Percentiles rank a stretch among this genome's conserved stretches.
phyloP scores from a whole-genome alignment of 2,797 vertebrate genomes.

The Oreonectes daqikongensis region DNA sequence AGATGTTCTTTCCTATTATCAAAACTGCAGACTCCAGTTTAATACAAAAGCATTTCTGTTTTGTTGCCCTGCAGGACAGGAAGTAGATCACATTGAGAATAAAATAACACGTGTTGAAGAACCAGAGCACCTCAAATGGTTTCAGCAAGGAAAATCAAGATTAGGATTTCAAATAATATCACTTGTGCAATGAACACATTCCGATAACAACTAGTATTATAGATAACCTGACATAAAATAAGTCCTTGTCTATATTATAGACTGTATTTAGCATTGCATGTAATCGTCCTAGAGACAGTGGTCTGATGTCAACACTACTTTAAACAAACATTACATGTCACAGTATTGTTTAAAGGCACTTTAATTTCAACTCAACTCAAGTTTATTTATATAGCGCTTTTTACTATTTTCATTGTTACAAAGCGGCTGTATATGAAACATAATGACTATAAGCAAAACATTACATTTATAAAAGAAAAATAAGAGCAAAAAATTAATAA shows the following conservation, averaged over 20 bases:
- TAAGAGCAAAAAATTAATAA: no score
- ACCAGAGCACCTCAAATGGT: slow-evolving; percentile 17
- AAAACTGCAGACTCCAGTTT: slow-evolving; percentile 52
- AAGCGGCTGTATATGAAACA: no score
- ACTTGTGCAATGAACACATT: slow-evolving; percentile 16
- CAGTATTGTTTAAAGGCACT: not conserved
- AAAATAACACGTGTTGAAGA: slow-evolving; percentile 21
- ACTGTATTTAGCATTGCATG: not conserved
- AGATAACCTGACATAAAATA: slow-evolving; percentile 3
- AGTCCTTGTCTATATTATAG: not conserved
- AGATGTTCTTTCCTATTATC: slow-evolving; percentile 60
- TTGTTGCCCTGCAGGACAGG: slow-evolving; percentile 48
- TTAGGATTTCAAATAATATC: slow-evolving; percentile 7
- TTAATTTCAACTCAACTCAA: no score
- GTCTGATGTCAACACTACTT: not conserved
- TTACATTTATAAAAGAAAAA: no score
- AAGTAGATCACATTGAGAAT: slow-evolving; percentile 37
- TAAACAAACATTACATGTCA: not conserved
- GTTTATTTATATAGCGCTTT: no score
- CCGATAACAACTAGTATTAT: not conserved
- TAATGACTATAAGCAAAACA: no score
- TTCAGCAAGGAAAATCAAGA: slow-evolving; percentile 23
- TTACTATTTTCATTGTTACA: no score
- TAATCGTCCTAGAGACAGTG: not conserved
- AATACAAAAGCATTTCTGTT: slow-evolving; percentile 58